phyloP scores from a whole-genome alignment of 2,113 vertebrate genomes.

The Thymallus thymallus region DNA sequence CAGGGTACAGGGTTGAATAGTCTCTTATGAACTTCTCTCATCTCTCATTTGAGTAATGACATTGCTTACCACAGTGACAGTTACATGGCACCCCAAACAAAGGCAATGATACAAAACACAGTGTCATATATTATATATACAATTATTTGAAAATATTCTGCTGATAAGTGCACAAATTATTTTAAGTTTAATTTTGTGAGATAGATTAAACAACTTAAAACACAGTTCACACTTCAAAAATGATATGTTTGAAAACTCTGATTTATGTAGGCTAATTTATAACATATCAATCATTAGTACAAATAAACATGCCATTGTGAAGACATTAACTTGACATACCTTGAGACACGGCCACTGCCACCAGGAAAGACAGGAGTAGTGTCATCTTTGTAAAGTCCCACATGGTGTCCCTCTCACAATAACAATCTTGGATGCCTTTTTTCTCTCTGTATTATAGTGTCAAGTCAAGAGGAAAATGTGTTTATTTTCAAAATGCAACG shows the following conservation, averaged over 20 bases:
- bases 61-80: too few species aligned
- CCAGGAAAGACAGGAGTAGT: conserved; percentile 60
- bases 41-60: too few species aligned
- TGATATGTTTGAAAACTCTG: too few species aligned
- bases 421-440: conserved; percentile 15
- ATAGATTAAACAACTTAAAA: not conserved
- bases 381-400: conserved; percentile 64
- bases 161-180: too few species aligned
- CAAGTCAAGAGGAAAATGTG: not conserved
- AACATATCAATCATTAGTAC: not conserved
- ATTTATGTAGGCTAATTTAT: too few species aligned
- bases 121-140: too few species aligned
- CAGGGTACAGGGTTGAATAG: too few species aligned
- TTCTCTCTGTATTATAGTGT: not conserved
- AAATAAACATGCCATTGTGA: not conserved
- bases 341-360: conserved; percentile 63
- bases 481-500: not conserved
- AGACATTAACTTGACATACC: conserved; percentile 58
- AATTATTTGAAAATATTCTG: too few species aligned
- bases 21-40: too few species aligned
- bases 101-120: too few species aligned
- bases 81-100: not conserved
- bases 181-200: too few species aligned
- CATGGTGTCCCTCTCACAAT: conserved; percentile 57
- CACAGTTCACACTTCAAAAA: not conserved